Conservation (phyloP, 2,797 vertebrate species). For the Galagoides demidoff region DNA sequence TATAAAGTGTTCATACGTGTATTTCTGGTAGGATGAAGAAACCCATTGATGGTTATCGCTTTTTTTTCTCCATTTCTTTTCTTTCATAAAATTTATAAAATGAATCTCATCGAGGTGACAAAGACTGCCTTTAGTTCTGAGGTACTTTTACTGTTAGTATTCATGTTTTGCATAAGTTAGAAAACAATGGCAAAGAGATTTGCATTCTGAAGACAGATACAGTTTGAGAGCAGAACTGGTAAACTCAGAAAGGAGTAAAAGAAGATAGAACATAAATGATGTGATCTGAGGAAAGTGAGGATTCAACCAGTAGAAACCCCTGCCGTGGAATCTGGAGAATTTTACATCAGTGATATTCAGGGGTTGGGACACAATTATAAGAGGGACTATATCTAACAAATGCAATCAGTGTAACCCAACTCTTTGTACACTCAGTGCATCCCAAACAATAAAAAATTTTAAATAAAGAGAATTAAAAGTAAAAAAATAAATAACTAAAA, state of each 20-base stretch:
- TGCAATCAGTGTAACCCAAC: too few relatives aligned
- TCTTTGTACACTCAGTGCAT: too few relatives aligned
- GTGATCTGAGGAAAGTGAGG: background rate
- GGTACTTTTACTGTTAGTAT: background rate
- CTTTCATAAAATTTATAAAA: background rate
- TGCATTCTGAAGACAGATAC: background rate
- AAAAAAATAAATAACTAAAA: background rate
- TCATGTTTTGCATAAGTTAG: background rate
- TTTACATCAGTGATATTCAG: background rate
- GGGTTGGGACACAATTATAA: too few relatives aligned
- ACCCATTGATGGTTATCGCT: background rate
- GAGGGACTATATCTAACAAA: too few relatives aligned
- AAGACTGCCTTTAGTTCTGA: background rate
- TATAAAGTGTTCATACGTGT: background rate
- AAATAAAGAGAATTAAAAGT: too few relatives aligned
- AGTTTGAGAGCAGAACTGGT: background rate
- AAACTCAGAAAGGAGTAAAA: background rate
- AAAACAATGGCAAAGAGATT: background rate
- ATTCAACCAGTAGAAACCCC: background rate
- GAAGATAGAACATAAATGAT: background rate
- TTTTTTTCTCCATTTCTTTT: background rate
- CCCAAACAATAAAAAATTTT: too few relatives aligned
- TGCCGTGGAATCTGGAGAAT: background rate
- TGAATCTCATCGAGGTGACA: background rate
- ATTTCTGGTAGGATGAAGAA: background rate